Evolutionary conservation across 2,888 invertebrate species (phyloP).

Genomic region (Eurytoma californica): DNA sequence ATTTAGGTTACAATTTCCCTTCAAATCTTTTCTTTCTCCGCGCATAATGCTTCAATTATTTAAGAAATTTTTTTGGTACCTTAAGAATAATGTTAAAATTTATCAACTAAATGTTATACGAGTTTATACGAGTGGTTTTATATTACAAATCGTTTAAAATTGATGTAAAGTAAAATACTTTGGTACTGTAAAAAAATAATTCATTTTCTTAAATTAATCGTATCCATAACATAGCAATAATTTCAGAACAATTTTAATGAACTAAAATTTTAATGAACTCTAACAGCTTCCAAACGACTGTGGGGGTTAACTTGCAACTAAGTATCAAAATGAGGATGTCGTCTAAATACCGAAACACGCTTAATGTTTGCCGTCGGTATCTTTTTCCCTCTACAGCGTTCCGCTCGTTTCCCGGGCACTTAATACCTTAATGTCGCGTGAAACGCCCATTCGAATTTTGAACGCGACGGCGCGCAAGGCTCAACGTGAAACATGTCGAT

Average conservation of each 20-base stretch:
- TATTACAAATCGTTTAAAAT: no score
- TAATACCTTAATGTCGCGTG: slow-evolving; percentile 18
- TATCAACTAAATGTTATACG: no score
- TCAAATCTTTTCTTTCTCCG: background rate
- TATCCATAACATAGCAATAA: no score
- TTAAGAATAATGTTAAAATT: no score
- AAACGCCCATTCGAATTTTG: slow-evolving; percentile 8
- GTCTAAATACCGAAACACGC: background rate
- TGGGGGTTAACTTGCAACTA: background rate
- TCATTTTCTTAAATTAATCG: no score
- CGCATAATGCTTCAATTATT: background rate
- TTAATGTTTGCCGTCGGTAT: background rate
- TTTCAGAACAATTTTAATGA: no score
- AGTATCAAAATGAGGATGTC: slow-evolving; percentile 9
- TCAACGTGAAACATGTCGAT: slow-evolving; percentile 22
- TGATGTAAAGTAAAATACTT: no score
- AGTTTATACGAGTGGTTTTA: no score
- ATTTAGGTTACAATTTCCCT: slow-evolving; percentile 18
- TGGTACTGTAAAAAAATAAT: no score
- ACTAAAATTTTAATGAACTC: background rate
- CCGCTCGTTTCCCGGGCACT: background rate
- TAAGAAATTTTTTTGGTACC: no score
- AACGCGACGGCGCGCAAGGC: background rate
- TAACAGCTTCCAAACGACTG: background rate
- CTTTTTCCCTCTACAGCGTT: slow-evolving; percentile 6